Evolutionary conservation across 2,888 invertebrate species (phyloP).

Genomic region (Ophonus ardosiacus): DNA sequence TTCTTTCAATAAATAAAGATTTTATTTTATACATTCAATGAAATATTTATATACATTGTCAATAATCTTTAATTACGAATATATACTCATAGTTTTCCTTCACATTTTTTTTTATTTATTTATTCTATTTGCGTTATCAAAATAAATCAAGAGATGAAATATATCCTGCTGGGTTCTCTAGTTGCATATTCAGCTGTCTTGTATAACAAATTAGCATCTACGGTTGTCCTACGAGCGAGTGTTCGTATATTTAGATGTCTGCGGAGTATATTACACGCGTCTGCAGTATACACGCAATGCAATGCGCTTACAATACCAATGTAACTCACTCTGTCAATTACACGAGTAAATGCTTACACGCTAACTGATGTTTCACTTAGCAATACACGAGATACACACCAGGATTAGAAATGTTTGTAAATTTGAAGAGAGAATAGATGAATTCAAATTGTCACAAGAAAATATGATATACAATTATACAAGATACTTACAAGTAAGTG

Average conservation of each 20-base stretch:
- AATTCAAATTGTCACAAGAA: no score
- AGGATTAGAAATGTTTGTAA: not conserved
- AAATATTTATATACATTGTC: no score
- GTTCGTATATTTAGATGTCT: constrained; percentile 10
- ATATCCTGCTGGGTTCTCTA: not conserved
- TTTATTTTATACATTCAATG: no score
- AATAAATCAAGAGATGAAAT: not conserved
- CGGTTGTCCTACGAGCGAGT: not conserved
- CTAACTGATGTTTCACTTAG: not conserved
- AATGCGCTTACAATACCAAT: not conserved
- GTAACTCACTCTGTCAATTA: constrained; percentile 25
- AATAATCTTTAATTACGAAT: no score
- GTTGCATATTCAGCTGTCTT: not conserved
- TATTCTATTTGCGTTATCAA: not conserved
- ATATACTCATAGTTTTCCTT: no score
- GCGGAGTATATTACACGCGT: not conserved
- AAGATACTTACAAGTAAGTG: no score
- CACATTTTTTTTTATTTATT: no score
- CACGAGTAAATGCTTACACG: not conserved
- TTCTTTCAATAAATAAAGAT: no score
- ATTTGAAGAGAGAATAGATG: not conserved
- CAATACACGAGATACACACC: not conserved
- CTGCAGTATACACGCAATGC: not conserved
- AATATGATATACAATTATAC: no score
- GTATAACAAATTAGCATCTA: not conserved